phyloP scores from a whole-genome alignment of 2,888 invertebrate species.

The Drosophila austrosaltans region DNA sequence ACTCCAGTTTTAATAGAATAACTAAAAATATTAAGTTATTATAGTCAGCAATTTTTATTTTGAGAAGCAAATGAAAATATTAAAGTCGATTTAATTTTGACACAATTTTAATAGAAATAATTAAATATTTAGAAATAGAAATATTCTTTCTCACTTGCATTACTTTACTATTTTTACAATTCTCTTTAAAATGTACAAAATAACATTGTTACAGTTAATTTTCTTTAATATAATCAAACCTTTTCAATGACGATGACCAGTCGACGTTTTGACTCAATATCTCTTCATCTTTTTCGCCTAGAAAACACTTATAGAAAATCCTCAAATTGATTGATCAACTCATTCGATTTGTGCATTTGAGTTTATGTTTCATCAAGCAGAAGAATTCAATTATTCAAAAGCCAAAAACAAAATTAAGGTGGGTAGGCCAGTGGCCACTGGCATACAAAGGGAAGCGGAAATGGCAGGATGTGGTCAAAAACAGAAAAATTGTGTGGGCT shows the following conservation, averaged over 20 bases:
- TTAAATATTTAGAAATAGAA: too few species aligned
- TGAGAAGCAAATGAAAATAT: too few species aligned
- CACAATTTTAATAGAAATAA: too few species aligned
- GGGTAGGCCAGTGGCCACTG: constrained; percentile 2
- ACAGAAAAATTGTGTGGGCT: neutral
- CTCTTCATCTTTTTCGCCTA: constrained; percentile 20
- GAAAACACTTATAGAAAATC: constrained; percentile 29
- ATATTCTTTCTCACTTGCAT: too few species aligned
- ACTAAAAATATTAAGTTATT: too few species aligned
- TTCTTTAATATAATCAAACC: neutral
- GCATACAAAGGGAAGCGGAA: constrained; percentile 11
- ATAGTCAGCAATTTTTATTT: too few species aligned
- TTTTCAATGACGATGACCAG: neutral
- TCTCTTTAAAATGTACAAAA: neutral
- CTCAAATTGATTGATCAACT: constrained; percentile 72
- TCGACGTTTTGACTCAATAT: constrained; percentile 28
- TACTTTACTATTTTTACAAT: neutral
- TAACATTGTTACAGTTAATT: neutral
- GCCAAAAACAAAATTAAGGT: constrained; percentile 51
- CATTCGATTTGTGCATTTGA: constrained; percentile 59
- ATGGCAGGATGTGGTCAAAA: constrained; percentile 26
- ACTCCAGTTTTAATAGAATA: too few species aligned
- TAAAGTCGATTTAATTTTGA: too few species aligned
- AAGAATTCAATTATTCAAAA: constrained; percentile 76
- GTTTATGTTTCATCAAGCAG: constrained; percentile 69